phyloP scores from a whole-genome alignment of 2,113 vertebrate species.

The Takifugu flavidus region DNA sequence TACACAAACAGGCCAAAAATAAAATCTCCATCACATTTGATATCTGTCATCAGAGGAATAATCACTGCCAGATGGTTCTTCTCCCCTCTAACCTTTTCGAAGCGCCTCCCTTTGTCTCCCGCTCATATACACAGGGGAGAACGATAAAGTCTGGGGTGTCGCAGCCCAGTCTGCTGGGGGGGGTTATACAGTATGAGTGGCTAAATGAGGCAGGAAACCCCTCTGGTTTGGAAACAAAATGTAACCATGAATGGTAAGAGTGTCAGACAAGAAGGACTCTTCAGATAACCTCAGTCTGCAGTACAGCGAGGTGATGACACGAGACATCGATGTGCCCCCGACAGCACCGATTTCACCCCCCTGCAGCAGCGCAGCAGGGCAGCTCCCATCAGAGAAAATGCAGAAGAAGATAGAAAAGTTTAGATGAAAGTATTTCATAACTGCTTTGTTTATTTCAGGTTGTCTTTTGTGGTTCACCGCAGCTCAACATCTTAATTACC shows the following conservation, averaged over 20 bases:
- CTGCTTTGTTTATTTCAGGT: too few species aligned
- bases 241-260: constrained; percentile 18
- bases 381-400: too few species aligned
- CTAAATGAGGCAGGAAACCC: constrained; percentile 37
- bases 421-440: too few species aligned
- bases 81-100: constrained; percentile 59
- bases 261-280: constrained; percentile 1
- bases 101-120: constrained; percentile 12
- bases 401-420: too few species aligned
- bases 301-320: constrained; percentile 10
- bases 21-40: constrained; percentile 13
- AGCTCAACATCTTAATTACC: too few species aligned
- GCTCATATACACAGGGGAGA: constrained; percentile 28
- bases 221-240: constrained; percentile 39
- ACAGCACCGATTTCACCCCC: background rate
- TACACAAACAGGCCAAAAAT: background rate
- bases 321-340: constrained; percentile 13
- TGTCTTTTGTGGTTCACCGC: too few species aligned
- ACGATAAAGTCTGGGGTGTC: constrained; percentile 39
- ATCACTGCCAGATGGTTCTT: constrained; percentile 64
- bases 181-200: constrained; percentile 27
- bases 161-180: constrained; percentile 16
- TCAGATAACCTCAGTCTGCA: constrained; percentile 7
- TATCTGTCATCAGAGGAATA: constrained; percentile 47
- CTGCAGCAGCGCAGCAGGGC: too few species aligned